These are phyloP conservation scores for Eupithecia vulgata DNA, from an alignment of 2,888 invertebrate species.

Conservation along the genomic window DNA sequence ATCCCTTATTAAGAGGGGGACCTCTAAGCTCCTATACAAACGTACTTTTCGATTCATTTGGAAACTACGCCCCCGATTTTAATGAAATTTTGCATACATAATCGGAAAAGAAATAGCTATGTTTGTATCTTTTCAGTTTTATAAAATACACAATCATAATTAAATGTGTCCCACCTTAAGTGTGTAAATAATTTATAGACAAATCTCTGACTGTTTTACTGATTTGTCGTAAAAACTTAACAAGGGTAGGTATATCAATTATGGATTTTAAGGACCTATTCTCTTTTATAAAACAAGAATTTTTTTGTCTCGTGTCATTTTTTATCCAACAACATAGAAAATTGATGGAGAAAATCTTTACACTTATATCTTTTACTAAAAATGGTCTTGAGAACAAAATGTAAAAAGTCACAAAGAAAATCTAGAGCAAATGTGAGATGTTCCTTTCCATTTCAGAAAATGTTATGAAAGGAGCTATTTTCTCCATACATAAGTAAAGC, in stretches of 20 bases:
- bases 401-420: conserved; percentile 20
- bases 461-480: conserved; percentile 37
- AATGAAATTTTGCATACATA: too few relatives aligned
- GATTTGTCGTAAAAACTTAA: background rate
- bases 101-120: too few relatives aligned
- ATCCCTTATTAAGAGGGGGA: too few relatives aligned
- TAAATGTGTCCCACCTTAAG: background rate
- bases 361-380: background rate
- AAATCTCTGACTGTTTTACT: background rate
- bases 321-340: background rate
- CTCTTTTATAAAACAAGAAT: background rate
- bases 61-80: too few relatives aligned
- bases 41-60: too few relatives aligned
- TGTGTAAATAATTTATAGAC: background rate
- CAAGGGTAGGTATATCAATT: background rate
- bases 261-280: background rate
- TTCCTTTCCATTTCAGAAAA: conserved; percentile 38
- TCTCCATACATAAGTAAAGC: conserved; percentile 40
- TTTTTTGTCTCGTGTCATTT: background rate
- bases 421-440: conserved; percentile 18
- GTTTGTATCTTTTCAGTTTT: too few relatives aligned
- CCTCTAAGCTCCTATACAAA: too few relatives aligned
- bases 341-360: background rate
- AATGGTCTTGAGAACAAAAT: conserved; percentile 3
- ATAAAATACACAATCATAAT: too few relatives aligned